These are phyloP conservation scores for Ibycter americanus DNA, from an alignment of 2,797 vertebrate species.

Conservation along the genomic window DNA sequence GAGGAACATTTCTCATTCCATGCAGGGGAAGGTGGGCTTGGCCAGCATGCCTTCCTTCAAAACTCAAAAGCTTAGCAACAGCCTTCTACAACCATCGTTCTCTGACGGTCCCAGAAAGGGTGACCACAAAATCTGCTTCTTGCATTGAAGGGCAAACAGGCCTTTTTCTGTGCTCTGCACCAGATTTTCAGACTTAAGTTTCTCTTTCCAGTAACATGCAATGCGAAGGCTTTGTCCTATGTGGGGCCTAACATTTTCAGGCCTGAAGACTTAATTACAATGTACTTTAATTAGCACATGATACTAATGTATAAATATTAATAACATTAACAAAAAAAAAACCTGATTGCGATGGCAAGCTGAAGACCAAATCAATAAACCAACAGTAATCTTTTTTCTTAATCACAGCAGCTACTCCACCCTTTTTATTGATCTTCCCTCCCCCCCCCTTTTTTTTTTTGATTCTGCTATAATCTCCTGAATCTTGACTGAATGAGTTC, in stretches of 20 bases:
- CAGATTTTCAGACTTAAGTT: background rate
- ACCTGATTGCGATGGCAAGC: conserved; percentile 34
- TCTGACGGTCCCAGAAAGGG: background rate
- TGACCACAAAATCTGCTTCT: background rate
- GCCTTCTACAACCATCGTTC: background rate
- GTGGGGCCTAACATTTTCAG: background rate
- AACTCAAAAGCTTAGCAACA: background rate
- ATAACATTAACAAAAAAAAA: background rate
- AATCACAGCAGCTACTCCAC: conserved; percentile 33
- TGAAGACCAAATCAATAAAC: conserved; percentile 26
- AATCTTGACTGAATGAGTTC: conserved; percentile 19
- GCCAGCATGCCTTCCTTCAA: background rate
- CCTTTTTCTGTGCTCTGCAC: background rate
- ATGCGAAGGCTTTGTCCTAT: background rate
- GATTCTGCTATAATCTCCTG: conserved; percentile 26
- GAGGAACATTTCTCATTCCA: background rate
- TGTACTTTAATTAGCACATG: background rate
- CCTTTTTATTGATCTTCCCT: conserved; percentile 24
- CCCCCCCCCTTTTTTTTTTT: background rate
- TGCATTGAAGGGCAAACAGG: background rate
- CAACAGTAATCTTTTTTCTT: conserved; percentile 38
- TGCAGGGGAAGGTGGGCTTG: background rate
- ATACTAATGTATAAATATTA: conserved; percentile 37
- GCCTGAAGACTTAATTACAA: background rate
- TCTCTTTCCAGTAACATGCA: background rate